A percentile compares a stretch with the other conserved stretches of the same genome.
Evolutionary conservation across 2,113 vertebrate genomes (phyloP).

Genomic region (Orthochromis malagaraziensis): DNA sequence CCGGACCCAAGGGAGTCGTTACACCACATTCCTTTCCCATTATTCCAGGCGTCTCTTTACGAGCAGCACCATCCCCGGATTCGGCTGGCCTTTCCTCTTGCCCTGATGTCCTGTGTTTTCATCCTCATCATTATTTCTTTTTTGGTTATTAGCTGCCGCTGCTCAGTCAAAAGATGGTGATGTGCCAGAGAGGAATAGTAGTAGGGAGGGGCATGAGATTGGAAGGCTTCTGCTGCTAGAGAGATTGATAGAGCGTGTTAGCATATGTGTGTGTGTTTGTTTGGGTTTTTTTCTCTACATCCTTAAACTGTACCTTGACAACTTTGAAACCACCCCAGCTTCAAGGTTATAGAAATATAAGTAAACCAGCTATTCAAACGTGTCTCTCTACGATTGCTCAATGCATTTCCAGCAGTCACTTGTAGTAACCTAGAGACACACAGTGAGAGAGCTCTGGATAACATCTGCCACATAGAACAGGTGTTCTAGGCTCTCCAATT

Average conservation of each 20-base stretch:
- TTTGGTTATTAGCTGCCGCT: constrained; percentile 25
- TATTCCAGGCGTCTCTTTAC: constrained; percentile 70
- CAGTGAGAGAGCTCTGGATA: neutral
- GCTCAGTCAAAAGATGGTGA: neutral
- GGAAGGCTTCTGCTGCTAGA: neutral
- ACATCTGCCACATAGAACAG: constrained; percentile 60
- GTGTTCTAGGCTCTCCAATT: constrained; percentile 43
- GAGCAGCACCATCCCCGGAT: constrained; percentile 59
- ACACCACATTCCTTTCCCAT: constrained; percentile 68
- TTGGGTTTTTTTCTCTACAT: neutral
- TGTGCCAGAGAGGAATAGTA: constrained; percentile 3
- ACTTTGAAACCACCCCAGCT: neutral
- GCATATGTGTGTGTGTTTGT: neutral
- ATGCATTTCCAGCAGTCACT: neutral
- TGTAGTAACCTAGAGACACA: neutral
- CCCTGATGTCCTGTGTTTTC: constrained; percentile 50
- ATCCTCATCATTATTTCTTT: constrained; percentile 25
- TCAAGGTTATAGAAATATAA: neutral
- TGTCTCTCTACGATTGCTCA: neutral
- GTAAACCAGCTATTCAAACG: neutral
- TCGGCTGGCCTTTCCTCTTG: constrained; percentile 46
- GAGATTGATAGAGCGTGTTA: neutral
- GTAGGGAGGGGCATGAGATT: neutral
- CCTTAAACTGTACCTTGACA: neutral
- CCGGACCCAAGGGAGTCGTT: constrained; percentile 75